phyloP scores from a whole-genome alignment of 2,797 vertebrate species.

The Falco peregrinus region DNA sequence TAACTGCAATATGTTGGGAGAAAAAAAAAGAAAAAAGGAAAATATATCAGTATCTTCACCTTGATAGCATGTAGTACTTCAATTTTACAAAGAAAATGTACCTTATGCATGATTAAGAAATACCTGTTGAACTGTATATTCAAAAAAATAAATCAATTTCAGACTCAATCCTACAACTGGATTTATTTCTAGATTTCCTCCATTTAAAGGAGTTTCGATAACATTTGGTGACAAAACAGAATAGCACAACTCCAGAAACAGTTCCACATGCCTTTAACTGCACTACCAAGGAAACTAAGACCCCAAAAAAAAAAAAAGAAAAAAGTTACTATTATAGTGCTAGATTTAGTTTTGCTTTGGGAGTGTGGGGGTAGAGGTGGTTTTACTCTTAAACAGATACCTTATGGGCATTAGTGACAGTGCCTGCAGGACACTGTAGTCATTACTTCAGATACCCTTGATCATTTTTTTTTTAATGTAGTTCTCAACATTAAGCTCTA shows the following conservation, averaged over 20 bases:
- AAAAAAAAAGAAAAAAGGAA: not conserved
- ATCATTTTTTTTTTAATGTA: no score
- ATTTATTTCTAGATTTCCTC: not conserved
- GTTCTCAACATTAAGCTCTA: not conserved
- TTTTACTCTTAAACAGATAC: not conserved
- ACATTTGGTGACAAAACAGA: not conserved
- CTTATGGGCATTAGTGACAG: not conserved
- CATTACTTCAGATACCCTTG: not conserved
- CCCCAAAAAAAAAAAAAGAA: not conserved
- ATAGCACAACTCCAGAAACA: not conserved
- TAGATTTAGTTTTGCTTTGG: not conserved
- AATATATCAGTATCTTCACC: not conserved
- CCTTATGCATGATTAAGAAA: not conserved
- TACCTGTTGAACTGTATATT: not conserved
- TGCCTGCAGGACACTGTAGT: not conserved
- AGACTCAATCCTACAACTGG: not conserved
- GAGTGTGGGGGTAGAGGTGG: no score
- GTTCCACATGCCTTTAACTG: not conserved
- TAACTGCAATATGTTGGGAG: slow-evolving; percentile 79
- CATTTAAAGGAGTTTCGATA: not conserved
- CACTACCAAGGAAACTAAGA: not conserved
- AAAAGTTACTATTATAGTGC: not conserved
- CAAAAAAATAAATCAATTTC: not conserved
- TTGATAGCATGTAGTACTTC: not conserved
- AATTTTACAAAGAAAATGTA: not conserved